Conservation (phyloP, 2,888 invertebrate species). For the Melitaea athalia region DNA sequence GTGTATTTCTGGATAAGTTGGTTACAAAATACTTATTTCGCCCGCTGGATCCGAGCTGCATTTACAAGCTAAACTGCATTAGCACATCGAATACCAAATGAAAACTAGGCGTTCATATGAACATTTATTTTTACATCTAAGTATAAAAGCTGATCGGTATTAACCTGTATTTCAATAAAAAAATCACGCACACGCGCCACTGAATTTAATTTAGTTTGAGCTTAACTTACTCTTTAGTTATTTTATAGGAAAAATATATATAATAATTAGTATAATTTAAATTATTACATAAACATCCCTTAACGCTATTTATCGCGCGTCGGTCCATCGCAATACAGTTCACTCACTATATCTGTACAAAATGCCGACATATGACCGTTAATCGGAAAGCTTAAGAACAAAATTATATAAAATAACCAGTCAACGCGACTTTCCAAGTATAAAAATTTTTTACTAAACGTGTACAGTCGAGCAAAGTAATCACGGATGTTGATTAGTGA, state of each 20-base stretch:
- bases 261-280: conserved; percentile 80
- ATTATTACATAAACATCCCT: conserved; percentile 76
- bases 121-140: conserved; percentile 66
- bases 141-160: conserved; percentile 69
- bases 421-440: conserved; percentile 32
- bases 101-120: conserved; percentile 62
- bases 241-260: conserved; percentile 73
- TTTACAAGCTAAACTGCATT: conserved; percentile 56
- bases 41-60: conserved; percentile 53
- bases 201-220: conserved; percentile 73
- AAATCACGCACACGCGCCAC: conserved; percentile 50
- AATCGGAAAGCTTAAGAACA: conserved; percentile 59
- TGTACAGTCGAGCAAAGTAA: conserved; percentile 25
- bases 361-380: conserved; percentile 42
- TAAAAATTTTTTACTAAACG: conserved; percentile 23
- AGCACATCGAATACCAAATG: conserved; percentile 62
- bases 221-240: conserved; percentile 79
- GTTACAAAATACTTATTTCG: conserved; percentile 79
- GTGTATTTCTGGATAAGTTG: conserved; percentile 81
- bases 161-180: conserved; percentile 56
- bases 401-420: conserved; percentile 59
- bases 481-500: background rate
- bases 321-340: conserved; percentile 47
- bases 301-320: conserved; percentile 54
- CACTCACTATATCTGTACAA: conserved; percentile 54